phyloP scores from a whole-genome alignment of 2,888 invertebrate genomes.

The Noctua pronuba region DNA sequence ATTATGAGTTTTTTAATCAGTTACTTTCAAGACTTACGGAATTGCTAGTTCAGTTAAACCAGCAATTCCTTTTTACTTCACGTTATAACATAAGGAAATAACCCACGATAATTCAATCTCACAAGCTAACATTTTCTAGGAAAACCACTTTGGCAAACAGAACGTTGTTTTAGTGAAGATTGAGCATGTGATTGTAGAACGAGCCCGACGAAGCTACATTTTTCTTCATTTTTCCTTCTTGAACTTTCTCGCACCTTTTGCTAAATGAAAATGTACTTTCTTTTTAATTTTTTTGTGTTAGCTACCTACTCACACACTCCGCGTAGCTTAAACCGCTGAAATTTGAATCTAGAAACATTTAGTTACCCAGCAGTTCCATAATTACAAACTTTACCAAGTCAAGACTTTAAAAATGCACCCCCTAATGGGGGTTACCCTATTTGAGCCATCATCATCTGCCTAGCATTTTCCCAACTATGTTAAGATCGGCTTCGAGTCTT shows the following conservation, averaged over 20 bases:
- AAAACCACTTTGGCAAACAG: conserved; percentile 5
- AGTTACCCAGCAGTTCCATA: background rate
- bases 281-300: background rate
- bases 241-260: background rate
- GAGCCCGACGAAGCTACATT: conserved; percentile 3
- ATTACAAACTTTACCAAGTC: background rate
- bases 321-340: no score
- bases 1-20: background rate
- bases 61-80: background rate
- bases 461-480: no score
- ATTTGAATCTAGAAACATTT: background rate
- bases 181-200: conserved; percentile 14
- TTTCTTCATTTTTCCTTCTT: conserved; percentile 14
- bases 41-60: no score
- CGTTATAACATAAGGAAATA: background rate
- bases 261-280: conserved; percentile 1
- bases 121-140: conserved; percentile 17
- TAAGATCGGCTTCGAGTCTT: no score
- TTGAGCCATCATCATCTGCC: no score
- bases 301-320: background rate
- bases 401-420: background rate
- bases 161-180: conserved; percentile 35
- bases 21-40: no score
- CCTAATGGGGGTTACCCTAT: no score
- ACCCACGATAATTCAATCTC: conserved; percentile 18